phyloP scores from a whole-genome alignment of 1,140 invertebrate genomes.

The Tetragnatha versicolor region DNA sequence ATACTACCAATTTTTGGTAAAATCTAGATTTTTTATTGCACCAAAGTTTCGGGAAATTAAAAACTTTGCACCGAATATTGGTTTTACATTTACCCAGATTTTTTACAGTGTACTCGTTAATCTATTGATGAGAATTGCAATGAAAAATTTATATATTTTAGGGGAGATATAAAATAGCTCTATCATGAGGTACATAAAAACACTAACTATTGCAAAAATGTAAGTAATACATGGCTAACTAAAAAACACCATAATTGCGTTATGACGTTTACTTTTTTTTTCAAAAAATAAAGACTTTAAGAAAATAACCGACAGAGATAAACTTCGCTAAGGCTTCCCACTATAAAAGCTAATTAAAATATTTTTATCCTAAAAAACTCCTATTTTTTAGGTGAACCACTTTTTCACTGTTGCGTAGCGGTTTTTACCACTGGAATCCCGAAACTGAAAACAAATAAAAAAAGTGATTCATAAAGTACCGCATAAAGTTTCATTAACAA shows the following conservation, averaged over 20 bases:
- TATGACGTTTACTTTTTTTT: constrained; percentile 22
- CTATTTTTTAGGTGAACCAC: constrained; percentile 3
- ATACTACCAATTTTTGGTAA: no score
- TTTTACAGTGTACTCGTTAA: no score
- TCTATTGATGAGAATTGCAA: no score
- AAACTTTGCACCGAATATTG: no score
- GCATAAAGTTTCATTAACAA: constrained; percentile 22
- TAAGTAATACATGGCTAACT: no score
- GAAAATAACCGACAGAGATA: constrained; percentile 23
- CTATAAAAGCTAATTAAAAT: constrained; percentile 38
- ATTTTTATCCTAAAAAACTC: neutral
- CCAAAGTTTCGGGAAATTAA: no score
- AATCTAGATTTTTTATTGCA: no score
- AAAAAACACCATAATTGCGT: constrained; percentile 26
- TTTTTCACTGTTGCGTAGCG: neutral
- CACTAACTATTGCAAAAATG: no score
- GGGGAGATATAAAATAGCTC: no score
- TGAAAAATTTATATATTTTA: no score
- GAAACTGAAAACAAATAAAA: neutral
- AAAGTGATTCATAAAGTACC: constrained; percentile 11
- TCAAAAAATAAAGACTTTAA: neutral
- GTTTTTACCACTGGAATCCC: neutral
- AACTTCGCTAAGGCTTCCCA: constrained; percentile 19
- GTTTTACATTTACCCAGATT: no score
- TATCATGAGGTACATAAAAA: no score